Conservation (phyloP, 1,140 invertebrate species). For the Sarcophaga bullata region DNA sequence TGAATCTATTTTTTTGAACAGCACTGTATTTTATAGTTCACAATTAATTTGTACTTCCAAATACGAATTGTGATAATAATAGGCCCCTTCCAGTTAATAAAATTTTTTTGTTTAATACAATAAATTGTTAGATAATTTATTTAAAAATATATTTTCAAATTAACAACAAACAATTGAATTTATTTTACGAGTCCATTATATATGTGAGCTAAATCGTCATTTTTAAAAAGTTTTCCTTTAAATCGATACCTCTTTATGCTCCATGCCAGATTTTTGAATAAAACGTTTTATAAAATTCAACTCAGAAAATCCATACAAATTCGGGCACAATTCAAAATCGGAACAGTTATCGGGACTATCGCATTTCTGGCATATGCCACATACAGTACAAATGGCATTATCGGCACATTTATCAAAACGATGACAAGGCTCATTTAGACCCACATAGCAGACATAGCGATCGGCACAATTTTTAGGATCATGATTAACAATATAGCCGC, state of each 20-base stretch:
- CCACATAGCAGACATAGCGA: slow-evolving; percentile 36
- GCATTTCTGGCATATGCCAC: slow-evolving; percentile 33
- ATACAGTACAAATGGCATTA: slow-evolving; percentile 29
- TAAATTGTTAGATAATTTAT: too few species aligned
- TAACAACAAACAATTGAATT: too few species aligned
- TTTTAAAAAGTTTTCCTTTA: too few species aligned
- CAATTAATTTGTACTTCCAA: too few species aligned
- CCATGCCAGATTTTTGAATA: background rate
- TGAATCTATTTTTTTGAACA: too few species aligned
- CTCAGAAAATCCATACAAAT: background rate
- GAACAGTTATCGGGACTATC: slow-evolving; percentile 26
- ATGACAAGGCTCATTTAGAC: slow-evolving; percentile 9
- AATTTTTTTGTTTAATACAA: too few species aligned
- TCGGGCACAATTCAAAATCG: slow-evolving; percentile 18
- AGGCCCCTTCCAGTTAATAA: too few species aligned
- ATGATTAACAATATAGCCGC: slow-evolving; percentile 21
- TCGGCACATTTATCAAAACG: slow-evolving; percentile 16
- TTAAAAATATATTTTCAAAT: too few species aligned
- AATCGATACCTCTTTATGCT: background rate
- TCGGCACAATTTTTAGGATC: slow-evolving; percentile 31
- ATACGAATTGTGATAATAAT: too few species aligned
- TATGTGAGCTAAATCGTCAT: too few species aligned
- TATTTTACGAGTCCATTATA: too few species aligned
- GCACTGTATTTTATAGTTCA: too few species aligned
- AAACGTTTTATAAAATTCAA: slow-evolving; percentile 18